A percentile compares a stretch with the other conserved stretches of the same genome.
Conservation (phyloP, 2,797 vertebrate species). For the Coendou prehensilis region DNA sequence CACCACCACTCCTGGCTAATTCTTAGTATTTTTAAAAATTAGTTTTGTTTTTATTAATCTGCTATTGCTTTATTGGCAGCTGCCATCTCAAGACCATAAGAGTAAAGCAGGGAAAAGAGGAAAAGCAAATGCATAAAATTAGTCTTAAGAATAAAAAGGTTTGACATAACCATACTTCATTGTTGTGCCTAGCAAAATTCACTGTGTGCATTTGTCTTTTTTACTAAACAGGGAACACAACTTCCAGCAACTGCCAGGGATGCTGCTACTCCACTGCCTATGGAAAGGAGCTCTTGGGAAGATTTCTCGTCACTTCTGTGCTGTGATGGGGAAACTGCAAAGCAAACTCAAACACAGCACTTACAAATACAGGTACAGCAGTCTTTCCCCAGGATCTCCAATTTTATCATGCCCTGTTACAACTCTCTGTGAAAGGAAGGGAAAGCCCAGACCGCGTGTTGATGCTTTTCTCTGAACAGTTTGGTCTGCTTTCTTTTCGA, state of each 20-base stretch:
- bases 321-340: constrained; percentile 95
- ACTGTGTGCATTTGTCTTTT: not conserved
- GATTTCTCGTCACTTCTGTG: not conserved
- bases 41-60: constrained; percentile 33
- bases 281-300: not conserved
- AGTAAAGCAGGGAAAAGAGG: constrained; percentile 11
- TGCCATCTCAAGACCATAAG: not conserved
- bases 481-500: not conserved
- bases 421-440: not conserved
- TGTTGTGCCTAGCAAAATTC: not conserved
- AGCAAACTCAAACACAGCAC: constrained; percentile 94
- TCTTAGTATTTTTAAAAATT: constrained; percentile 3
- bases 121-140: constrained; percentile 33
- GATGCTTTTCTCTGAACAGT: not conserved
- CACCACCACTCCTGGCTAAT: not conserved
- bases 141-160: not conserved
- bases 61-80: not conserved
- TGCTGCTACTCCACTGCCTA: constrained; percentile 55
- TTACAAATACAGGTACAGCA: constrained; percentile 92
- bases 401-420: not conserved
- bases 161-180: not conserved
- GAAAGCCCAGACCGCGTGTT: not conserved
- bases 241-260: not conserved
- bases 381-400: accelerated
- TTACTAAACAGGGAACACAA: not conserved